phyloP scores from a whole-genome alignment of 2,797 vertebrate species.

The Chloroceryle inda region DNA sequence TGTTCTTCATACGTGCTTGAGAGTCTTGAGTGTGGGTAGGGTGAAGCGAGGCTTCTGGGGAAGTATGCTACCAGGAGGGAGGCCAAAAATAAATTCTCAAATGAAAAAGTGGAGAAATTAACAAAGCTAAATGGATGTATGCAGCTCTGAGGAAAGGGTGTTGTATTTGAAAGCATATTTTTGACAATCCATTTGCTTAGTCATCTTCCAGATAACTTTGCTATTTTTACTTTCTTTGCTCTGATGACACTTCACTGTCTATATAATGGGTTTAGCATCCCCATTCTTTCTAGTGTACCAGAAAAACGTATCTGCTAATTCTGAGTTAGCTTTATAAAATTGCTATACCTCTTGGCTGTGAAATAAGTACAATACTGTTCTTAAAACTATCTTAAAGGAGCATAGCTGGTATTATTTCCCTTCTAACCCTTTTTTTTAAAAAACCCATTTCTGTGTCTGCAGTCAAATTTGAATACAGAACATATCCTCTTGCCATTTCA shows the following conservation, averaged over 20 bases:
- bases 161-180: slow-evolving; percentile 37
- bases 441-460: neutral
- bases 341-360: slow-evolving; percentile 17
- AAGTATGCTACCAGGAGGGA: slow-evolving; percentile 24
- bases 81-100: slow-evolving; percentile 65
- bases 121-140: slow-evolving; percentile 46
- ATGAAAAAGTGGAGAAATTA: slow-evolving; percentile 54
- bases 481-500: neutral
- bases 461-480: slow-evolving; percentile 15
- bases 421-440: slow-evolving; percentile 36
- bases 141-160: slow-evolving; percentile 46
- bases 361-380: neutral
- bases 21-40: slow-evolving; percentile 46
- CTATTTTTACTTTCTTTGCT: slow-evolving; percentile 69
- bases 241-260: slow-evolving; percentile 39
- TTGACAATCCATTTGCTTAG: slow-evolving; percentile 67
- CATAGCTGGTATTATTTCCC: neutral
- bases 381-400: neutral
- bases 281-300: neutral
- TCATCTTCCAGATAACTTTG: slow-evolving; percentile 60
- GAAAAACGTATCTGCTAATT: slow-evolving; percentile 26
- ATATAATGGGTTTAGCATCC: slow-evolving; percentile 40
- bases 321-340: slow-evolving; percentile 11
- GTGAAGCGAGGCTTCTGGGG: slow-evolving; percentile 60
- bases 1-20: neutral